Evolutionary conservation across 2,888 invertebrate genomes (phyloP), one percentile per base, ranked within the genome.

Genomic region (Parelbella ahira): DNA sequence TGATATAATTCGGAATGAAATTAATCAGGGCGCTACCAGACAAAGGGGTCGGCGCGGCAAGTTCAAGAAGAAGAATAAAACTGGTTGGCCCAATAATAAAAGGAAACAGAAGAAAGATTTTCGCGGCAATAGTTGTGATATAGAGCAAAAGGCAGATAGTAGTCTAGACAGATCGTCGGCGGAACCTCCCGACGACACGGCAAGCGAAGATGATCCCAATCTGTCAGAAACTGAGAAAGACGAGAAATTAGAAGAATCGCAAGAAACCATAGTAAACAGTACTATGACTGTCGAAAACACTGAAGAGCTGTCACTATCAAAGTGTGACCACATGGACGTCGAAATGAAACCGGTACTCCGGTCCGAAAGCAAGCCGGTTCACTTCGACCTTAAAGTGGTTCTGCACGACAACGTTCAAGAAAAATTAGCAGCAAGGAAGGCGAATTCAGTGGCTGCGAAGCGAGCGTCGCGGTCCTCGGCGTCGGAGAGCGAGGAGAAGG

Each of bases 31-130:
- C 1, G 66, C 65, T 1, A 54, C 58, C 6, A 53, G 71, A 51
- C 53, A 72, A 56, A 51, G 74, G 56, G 58, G 77, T 55, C 61
- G 66, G 7, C 72, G 82, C 5, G 89, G 90, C 36, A 88, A 89
- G 49, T 91, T 91, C 63, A 90, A 91, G 68, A 91, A 93, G 76
- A 92, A 92, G 69, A 95, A 95, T 71, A 88, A 91, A 47, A 95
- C 95, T 0, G 95, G 95, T 4, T 95, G 95, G 95, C 95, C 95
- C n/a, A n/a, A n/a, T 0, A 87, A 82, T 66, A 88, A 89, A 60
- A 88, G 68, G 62, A 87, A 74, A 58, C 60, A 56, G 5, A 84
- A 81, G 49, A 84, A 83, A 37, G 58, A 58, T 36, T 77, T 76
- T 0, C 59, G 76, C 32, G 65, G 67, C 4, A 67, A 55, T 54